Base-by-base conservation (phyloP, 2,113 vertebrate species). In the Meles meles region DNA sequence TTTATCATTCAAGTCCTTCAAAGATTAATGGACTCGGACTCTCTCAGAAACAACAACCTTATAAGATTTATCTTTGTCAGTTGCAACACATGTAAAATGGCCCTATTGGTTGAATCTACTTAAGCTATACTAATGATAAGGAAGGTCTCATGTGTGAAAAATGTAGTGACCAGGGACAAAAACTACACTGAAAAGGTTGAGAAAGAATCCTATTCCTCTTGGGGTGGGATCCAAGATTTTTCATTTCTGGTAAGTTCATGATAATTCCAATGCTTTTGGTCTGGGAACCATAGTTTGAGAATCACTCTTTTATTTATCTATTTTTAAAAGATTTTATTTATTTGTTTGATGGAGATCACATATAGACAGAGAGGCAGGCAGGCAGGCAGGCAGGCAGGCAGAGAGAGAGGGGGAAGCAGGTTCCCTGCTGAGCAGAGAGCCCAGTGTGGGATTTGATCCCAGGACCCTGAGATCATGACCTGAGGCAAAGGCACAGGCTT, bases 1-100 rank as follows among this genome's bases (percentile, higher is more conserved):
- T 92, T 95, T 94, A 77, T 72, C 31, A 85, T 71, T 92, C 52
- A 88, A 90, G n/a, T 89, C 17, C 63, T 96, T 96, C 93, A 81
- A 6, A 89, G 71, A 52, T n/a, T n/a, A n/a, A 59, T 37, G 25
- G 59, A 86, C 9, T 95, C n/a, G 81, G 47, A 20, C 5, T 93
- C 27, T 57, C 77, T 93, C 15, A 74, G 57, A 81, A 86, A 47
- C 37, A 94, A 34, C 21, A 82, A 25, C 92, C 42, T 63, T 79
- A 74, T 63, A 47, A 85, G 76, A 79, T 91, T 44, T 69, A 47
- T 74, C 23, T 80, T 84, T 61, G 71, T 81, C 77, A 65, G 4
- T 88, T 88, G 44, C 1, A 77, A 37, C 39, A 63, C 5, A 80
- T 63, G 21, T 82, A 59, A 89, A 90, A 74, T 67, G 55, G 11